Conservation (phyloP, 1,140 invertebrate genomes). For the Drosophila nasuta region DNA sequence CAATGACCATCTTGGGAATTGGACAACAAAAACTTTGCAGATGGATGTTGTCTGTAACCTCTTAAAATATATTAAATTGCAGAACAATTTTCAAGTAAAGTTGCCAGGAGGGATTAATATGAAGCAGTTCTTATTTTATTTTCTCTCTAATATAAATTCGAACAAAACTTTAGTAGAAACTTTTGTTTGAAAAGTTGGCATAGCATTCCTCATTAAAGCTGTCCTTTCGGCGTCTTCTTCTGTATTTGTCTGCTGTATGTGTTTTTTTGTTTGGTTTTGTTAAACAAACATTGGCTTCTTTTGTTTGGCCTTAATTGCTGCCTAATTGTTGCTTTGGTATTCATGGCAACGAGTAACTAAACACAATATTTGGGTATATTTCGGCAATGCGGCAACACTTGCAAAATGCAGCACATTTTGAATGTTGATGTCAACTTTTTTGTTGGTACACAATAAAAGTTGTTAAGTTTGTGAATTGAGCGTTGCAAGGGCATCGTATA, state of each 20-base stretch:
- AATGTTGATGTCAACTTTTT: slow-evolving; percentile 20
- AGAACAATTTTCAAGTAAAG: background rate
- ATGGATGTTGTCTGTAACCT: background rate
- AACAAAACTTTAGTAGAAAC: background rate
- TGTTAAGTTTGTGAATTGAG: slow-evolving; percentile 15
- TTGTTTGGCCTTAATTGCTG: slow-evolving; percentile 32
- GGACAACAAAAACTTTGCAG: background rate
- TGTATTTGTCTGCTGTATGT: background rate
- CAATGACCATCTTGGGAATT: background rate
- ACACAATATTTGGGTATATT: slow-evolving; percentile 17
- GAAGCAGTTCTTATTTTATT: background rate
- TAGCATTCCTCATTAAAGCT: slow-evolving; percentile 9
- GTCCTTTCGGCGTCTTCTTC: background rate
- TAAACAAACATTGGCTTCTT: slow-evolving; percentile 2
- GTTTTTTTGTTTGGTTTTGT: slow-evolving; percentile 10
- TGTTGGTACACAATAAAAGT: slow-evolving; percentile 22
- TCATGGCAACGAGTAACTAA: slow-evolving; percentile 8
- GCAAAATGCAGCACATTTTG: background rate
- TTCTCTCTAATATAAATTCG: background rate
- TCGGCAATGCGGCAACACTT: background rate
- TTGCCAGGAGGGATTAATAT: background rate
- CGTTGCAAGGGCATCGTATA: background rate
- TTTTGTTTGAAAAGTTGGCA: slow-evolving; percentile 13
- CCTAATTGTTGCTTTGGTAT: slow-evolving; percentile 26
- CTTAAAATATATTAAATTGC: slow-evolving; percentile 2